Evolutionary conservation across 2,888 invertebrate genomes (phyloP), one percentile per base, ranked within the genome.

Genomic region (Pilophorus perplexus): DNA sequence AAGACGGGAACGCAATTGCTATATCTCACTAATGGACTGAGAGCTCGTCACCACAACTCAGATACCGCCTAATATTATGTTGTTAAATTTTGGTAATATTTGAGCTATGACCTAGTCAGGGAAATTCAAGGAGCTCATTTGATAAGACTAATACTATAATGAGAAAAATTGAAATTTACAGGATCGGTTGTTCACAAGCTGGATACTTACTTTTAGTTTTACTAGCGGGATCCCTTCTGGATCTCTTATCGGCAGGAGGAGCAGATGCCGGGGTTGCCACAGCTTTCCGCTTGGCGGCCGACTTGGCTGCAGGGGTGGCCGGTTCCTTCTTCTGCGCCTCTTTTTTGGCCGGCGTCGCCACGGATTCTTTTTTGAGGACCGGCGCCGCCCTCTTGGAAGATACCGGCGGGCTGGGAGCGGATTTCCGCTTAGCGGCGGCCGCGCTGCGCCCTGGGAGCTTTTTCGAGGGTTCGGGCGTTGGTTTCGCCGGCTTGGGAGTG

Each of bases 351-450:
- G 69, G 57, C 10, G 72, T 66, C 67, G 44, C 64, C 18, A 54
- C 25, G 57, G 50, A 74, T 75, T 73, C 77, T 73, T 62, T 77
- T 75, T 65, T 78, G 62, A 10, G 40, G 64, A 60, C 48, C 18
- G 33, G 37, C 3, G 60, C 20, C 1, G 55, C 40, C 20, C 50
- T 55, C 37, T 57, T 60, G 18, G 42, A 22, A 16, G 68, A 52
- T 18, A 67, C 38, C 2, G 68, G 55, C 46, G 68, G 68, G 27
- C 14, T 57, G 10, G 62, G 28, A 14, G 64, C 42, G 23, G 60
- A 40, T 42, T 48, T 64, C 28, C 46, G 42, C 37, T 25, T 46
- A 23, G 40, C 60, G 18, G 44, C 25, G 27, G n/a, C 44, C 12
- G 25, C 14, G 3, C 42, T 22, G 6, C 48, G 27, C 23, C 18